Evolutionary conservation across 2,797 vertebrate genomes (phyloP).

Genomic region (Gila robusta): DNA sequence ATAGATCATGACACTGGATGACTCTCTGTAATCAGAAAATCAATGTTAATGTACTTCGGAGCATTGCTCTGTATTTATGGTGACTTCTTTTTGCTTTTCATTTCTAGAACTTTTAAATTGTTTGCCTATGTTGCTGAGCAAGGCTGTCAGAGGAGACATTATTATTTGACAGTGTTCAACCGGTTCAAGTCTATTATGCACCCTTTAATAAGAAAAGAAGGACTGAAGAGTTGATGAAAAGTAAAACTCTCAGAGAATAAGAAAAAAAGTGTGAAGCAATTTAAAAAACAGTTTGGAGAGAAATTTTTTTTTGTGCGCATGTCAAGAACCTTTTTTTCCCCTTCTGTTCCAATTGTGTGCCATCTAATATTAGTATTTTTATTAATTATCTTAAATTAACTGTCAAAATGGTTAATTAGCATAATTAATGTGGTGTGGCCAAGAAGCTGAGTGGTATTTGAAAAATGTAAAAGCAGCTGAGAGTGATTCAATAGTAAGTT

Average conservation of each 20-base stretch:
- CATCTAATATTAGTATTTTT: slow-evolving; percentile 83
- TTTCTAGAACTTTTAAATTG: slow-evolving; percentile 2
- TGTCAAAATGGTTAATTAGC: slow-evolving; percentile 81
- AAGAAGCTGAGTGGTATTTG: slow-evolving; percentile 71
- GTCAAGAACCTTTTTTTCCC: background rate
- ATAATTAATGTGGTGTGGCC: slow-evolving; percentile 80
- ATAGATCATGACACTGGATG: slow-evolving; percentile 45
- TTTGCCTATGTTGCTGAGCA: slow-evolving; percentile 7
- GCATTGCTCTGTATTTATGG: slow-evolving; percentile 51
- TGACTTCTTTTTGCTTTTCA: slow-evolving; percentile 45
- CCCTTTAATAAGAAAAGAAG: slow-evolving; percentile 13
- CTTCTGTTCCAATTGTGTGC: slow-evolving; percentile 64
- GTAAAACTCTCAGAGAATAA: background rate
- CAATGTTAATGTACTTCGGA: slow-evolving; percentile 37
- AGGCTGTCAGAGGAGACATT: background rate
- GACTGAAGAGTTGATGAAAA: slow-evolving; percentile 4
- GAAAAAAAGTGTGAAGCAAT: background rate
- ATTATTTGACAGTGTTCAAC: slow-evolving; percentile 22
- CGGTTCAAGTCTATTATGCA: slow-evolving; percentile 15
- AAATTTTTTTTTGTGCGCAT: slow-evolving; percentile 16
- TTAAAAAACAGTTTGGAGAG: slow-evolving; percentile 50
- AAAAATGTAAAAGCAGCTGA: slow-evolving; percentile 76
- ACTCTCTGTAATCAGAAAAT: slow-evolving; percentile 36
- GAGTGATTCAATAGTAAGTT: slow-evolving; percentile 72
- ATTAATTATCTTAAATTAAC: slow-evolving; percentile 83